phyloP scores from a whole-genome alignment of 2,113 vertebrate species.

The Noturus placidus region DNA sequence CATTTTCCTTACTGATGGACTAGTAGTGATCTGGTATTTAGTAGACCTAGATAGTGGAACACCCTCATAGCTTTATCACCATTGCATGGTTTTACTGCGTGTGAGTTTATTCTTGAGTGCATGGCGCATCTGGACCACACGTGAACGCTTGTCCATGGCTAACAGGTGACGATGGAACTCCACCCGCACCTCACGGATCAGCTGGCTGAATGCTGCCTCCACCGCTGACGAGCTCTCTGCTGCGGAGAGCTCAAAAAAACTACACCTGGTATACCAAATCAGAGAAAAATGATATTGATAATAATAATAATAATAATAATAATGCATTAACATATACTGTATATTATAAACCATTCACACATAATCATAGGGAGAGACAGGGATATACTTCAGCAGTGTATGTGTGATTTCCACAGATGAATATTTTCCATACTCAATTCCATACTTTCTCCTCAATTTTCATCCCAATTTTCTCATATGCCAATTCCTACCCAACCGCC shows the following conservation, averaged over 20 bases:
- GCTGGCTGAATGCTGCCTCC: conserved; percentile 49
- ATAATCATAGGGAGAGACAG: neutral
- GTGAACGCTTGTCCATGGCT: conserved; percentile 57
- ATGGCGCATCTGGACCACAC: conserved; percentile 58
- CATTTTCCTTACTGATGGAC: neutral
- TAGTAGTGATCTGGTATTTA: neutral
- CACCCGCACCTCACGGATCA: conserved; percentile 54
- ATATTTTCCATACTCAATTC: neutral
- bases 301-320: neutral
- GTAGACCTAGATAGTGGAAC: neutral
- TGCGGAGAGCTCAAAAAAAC: conserved; percentile 60
- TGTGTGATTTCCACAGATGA: neutral
- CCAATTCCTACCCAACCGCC: neutral
- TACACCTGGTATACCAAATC: conserved; percentile 39
- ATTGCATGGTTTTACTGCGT: conserved; percentile 64
- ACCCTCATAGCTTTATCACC: conserved; percentile 39
- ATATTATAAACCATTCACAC: neutral
- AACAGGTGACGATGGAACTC: conserved; percentile 55
- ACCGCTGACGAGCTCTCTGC: conserved; percentile 50
- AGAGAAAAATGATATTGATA: neutral
- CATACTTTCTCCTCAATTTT: neutral
- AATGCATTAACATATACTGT: neutral
- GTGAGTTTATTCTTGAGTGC: conserved; percentile 58
- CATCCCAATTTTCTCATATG: neutral
- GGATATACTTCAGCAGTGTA: neutral